Evolutionary conservation across 2,888 invertebrate species (phyloP).

Genomic region (Acanthosepion lycidas): DNA sequence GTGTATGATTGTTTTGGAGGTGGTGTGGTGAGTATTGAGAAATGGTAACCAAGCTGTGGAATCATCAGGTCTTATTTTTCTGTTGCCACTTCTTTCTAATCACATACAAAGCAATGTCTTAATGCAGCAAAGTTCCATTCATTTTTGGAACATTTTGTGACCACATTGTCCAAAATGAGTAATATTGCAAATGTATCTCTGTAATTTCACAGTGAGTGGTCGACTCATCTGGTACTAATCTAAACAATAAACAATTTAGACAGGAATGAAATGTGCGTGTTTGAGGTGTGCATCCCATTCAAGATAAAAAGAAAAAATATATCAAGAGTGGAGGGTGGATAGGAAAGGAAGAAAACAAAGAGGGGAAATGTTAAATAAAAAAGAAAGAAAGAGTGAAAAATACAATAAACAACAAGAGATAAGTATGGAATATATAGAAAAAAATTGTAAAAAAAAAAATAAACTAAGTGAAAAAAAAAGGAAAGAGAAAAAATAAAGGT

Average conservation of each 20-base stretch:
- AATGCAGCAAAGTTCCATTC: not conserved
- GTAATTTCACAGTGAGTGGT: slow-evolving; percentile 21
- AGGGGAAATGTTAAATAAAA: not conserved
- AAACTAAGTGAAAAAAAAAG: not conserved
- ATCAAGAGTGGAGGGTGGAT: not conserved
- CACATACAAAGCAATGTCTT: not conserved
- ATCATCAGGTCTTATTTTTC: not conserved
- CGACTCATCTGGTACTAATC: slow-evolving; percentile 7
- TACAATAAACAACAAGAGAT: not conserved
- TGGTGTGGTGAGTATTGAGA: not conserved
- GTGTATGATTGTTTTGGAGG: not conserved
- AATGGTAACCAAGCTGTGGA: not conserved
- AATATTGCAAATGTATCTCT: not conserved
- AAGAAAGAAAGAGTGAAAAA: not conserved
- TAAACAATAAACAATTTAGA: slow-evolving; percentile 33
- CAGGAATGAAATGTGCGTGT: not conserved
- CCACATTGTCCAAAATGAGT: not conserved
- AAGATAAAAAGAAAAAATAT: not conserved
- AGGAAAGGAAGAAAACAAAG: not conserved
- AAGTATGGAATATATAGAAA: not conserved
- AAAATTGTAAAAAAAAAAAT: not conserved
- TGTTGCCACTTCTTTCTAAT: not conserved
- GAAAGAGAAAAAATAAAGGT: not conserved
- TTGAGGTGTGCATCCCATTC: not conserved
- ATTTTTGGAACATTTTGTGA: not conserved